phyloP scores from a whole-genome alignment of 1,140 invertebrate species.

The Brachystomella parvula region DNA sequence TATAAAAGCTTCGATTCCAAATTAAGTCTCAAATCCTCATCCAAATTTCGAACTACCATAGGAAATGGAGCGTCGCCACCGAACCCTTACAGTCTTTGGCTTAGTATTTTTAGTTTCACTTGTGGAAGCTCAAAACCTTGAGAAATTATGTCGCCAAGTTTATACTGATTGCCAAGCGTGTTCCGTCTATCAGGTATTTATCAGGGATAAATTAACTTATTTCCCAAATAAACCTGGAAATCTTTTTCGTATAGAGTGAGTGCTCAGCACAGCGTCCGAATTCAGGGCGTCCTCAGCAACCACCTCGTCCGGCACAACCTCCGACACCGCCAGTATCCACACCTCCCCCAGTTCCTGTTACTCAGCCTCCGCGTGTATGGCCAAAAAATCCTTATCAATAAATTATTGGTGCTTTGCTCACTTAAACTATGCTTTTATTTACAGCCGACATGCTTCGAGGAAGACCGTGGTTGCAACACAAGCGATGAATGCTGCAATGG shows the following conservation, averaged over 20 bases:
- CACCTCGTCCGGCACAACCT: neutral
- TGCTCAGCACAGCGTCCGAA: neutral
- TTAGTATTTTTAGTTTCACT: neutral
- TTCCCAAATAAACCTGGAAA: too few species aligned
- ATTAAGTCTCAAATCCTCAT: too few species aligned
- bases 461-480: neutral
- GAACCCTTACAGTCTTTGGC: too few species aligned
- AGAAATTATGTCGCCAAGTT: neutral
- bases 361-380: neutral
- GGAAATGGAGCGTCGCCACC: too few species aligned
- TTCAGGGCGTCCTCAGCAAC: neutral
- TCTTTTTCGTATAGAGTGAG: too few species aligned
- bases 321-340: neutral
- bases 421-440: neutral
- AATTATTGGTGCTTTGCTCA: neutral
- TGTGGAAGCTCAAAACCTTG: neutral
- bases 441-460: neutral
- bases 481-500: neutral
- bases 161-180: conserved; percentile 7
- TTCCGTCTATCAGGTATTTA: neutral
- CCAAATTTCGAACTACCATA: too few species aligned
- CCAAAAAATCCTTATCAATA: neutral
- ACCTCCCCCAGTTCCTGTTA: neutral
- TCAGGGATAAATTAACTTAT: neutral
- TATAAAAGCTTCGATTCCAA: too few species aligned